These are phyloP conservation scores for Tor tambroides DNA, from an alignment of 2,113 vertebrate species.

Conservation along the genomic window DNA sequence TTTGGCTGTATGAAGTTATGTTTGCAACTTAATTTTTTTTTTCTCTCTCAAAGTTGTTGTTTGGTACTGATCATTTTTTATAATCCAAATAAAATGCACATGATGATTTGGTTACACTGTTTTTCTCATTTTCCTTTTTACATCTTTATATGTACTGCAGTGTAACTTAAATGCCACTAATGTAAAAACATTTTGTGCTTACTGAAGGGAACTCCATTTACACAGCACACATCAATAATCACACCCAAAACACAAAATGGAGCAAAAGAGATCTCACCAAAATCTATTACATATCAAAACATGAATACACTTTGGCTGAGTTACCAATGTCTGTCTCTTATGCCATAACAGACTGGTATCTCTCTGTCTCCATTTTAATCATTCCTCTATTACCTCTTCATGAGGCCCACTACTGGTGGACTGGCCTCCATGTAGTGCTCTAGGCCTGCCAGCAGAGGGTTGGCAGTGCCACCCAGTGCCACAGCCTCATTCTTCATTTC, in stretches of 20 bases:
- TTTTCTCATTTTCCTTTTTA: background rate
- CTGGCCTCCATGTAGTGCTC: constrained; percentile 69
- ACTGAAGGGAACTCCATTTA: background rate
- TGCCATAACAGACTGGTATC: constrained; percentile 13
- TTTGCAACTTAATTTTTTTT: too few relatives aligned
- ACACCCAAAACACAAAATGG: constrained; percentile 32
- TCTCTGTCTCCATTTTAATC: constrained; percentile 55
- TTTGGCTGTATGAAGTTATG: background rate
- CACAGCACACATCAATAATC: background rate
- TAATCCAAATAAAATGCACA: background rate
- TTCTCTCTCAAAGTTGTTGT: background rate
- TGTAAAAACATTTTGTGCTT: background rate
- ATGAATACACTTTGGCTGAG: background rate
- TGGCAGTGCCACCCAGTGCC: constrained; percentile 55
- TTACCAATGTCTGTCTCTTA: background rate
- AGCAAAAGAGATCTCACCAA: constrained; percentile 34
- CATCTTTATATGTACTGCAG: background rate
- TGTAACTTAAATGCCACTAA: background rate
- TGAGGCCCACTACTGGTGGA: constrained; percentile 60
- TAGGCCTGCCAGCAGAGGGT: constrained; percentile 74
- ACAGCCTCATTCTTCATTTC: constrained; percentile 69
- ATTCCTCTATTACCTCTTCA: constrained; percentile 68
- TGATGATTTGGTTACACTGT: background rate
- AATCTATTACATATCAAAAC: constrained; percentile 8
- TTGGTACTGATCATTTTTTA: background rate